Percentiles rank a stretch among this genome's conserved stretches.
Evolutionary conservation across 2,113 vertebrate genomes (phyloP).

Genomic region (Drymodes brunneopygia): DNA sequence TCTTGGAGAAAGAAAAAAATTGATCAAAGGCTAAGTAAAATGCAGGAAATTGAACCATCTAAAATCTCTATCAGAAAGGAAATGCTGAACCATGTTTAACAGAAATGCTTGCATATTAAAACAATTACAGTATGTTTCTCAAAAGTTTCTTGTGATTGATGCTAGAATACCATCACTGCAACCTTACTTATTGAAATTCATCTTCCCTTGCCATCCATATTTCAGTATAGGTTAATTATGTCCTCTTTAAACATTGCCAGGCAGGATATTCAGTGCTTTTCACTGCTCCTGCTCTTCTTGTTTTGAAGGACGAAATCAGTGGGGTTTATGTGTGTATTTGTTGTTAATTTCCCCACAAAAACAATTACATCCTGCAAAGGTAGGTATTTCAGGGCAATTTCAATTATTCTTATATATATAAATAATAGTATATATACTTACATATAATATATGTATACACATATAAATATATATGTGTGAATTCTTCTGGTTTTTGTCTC

Average conservation of each 20-base stretch:
- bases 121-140: not conserved
- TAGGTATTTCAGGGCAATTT: not conserved
- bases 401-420: not conserved
- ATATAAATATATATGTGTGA: too few relatives aligned
- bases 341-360: not conserved
- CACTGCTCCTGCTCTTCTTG: not conserved
- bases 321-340: not conserved
- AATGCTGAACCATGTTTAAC: not conserved
- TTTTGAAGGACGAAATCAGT: not conserved
- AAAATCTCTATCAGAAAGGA: not conserved
- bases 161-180: not conserved
- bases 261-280: not conserved
- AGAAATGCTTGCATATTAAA: not conserved
- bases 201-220: not conserved
- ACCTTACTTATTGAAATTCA: not conserved
- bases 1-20: not conserved
- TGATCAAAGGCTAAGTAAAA: not conserved
- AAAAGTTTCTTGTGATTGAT: not conserved
- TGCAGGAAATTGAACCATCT: not conserved
- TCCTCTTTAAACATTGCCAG: not conserved
- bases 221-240: not conserved
- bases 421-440: not conserved
- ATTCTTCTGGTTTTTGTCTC: not conserved
- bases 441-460: too few relatives aligned
- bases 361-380: not conserved